Conservation (phyloP, 2,888 invertebrate species). For the Lithophane socia region DNA sequence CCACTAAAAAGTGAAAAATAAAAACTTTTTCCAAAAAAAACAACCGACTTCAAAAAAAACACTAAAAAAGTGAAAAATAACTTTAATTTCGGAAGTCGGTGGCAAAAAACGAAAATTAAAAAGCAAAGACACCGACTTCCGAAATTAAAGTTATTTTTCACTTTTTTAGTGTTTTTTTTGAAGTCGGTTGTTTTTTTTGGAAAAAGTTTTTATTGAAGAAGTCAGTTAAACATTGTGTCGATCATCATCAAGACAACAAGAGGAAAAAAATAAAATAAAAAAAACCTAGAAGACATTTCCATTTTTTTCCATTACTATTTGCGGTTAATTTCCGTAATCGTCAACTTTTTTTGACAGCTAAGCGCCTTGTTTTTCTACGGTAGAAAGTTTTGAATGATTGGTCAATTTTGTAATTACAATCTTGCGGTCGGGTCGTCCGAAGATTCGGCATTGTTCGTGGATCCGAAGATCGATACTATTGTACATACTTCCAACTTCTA, state of each 20-base stretch:
- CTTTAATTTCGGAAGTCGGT: too few species aligned
- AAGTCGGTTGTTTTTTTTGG: too few species aligned
- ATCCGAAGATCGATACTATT: background rate
- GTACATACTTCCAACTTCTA: background rate
- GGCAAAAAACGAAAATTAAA: too few species aligned
- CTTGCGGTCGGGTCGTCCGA: slow-evolving; percentile 33
- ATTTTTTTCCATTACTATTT: slow-evolving; percentile 24
- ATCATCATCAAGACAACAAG: background rate
- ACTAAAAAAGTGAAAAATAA: too few species aligned
- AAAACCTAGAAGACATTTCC: background rate
- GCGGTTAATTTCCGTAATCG: slow-evolving; percentile 33
- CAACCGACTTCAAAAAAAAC: too few species aligned
- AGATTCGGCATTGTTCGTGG: slow-evolving; percentile 15
- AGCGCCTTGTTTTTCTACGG: slow-evolving; percentile 26
- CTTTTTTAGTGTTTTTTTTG: too few species aligned
- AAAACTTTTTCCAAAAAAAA: too few species aligned
- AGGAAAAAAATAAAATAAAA: background rate
- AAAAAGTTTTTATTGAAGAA: too few species aligned
- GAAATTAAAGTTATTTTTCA: too few species aligned
- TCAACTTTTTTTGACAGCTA: slow-evolving; percentile 31
- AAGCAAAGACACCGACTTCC: too few species aligned
- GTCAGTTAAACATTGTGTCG: background rate
- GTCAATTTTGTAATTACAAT: slow-evolving; percentile 45
- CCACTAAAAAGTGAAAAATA: too few species aligned
- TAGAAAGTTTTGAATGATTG: slow-evolving; percentile 59